These are phyloP conservation scores for Spodoptera picta DNA, from an alignment of 2,888 invertebrate genomes.

Conservation along the genomic window DNA sequence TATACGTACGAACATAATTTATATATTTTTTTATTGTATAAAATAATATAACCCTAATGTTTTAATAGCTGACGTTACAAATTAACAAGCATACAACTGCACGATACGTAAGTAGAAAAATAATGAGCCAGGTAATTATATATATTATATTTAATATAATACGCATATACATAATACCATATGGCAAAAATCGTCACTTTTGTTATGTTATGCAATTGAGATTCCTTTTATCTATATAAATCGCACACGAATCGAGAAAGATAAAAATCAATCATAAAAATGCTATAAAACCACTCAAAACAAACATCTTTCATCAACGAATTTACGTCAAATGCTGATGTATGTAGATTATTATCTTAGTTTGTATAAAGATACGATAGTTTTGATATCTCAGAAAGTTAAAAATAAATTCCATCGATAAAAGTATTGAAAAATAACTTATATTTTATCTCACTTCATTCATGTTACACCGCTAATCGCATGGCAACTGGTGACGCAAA, in stretches of 20 bases:
- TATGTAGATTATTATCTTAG: slow-evolving; percentile 22
- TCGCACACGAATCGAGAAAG: slow-evolving; percentile 48
- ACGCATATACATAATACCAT: slow-evolving; percentile 1
- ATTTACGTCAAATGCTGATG: slow-evolving; percentile 15
- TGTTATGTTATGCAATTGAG: slow-evolving; percentile 54
- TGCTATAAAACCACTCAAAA: slow-evolving; percentile 60
- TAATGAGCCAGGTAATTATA: slow-evolving; percentile 25
- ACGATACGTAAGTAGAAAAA: slow-evolving; percentile 30
- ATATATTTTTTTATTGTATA: too few species aligned
- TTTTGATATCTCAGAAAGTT: slow-evolving; percentile 21
- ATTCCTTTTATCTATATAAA: slow-evolving; percentile 50
- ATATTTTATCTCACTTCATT: slow-evolving; percentile 30
- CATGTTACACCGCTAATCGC: slow-evolving; percentile 24
- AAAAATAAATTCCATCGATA: slow-evolving; percentile 35
- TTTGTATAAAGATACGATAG: slow-evolving; percentile 37
- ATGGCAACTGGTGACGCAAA: slow-evolving; percentile 38
- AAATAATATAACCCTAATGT: background rate
- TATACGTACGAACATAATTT: background rate
- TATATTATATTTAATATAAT: slow-evolving; percentile 3
- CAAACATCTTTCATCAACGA: slow-evolving; percentile 34
- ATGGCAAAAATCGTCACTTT: slow-evolving; percentile 31
- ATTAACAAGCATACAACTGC: slow-evolving; percentile 29
- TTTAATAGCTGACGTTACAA: slow-evolving; percentile 12
- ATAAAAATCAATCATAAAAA: slow-evolving; percentile 32
- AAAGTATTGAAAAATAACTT: slow-evolving; percentile 24